Conservation (phyloP, 2,888 invertebrate genomes). For the Chrysolina haemoptera region DNA sequence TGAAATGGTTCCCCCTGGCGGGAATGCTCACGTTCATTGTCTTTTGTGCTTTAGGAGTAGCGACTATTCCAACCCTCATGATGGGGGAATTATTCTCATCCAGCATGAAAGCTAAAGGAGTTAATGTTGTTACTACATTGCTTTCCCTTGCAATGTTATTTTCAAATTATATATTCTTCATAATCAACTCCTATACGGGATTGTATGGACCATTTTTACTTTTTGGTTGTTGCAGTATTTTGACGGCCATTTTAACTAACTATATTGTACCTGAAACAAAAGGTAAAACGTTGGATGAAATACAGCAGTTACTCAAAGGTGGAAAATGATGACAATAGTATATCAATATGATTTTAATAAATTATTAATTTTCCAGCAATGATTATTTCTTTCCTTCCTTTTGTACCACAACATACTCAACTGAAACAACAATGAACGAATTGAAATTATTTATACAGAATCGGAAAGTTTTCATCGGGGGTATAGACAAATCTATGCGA, state of each 20-base stretch:
- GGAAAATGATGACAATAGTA: too few species aligned
- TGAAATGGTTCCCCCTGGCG: conserved; percentile 61
- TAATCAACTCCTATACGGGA: conserved; percentile 58
- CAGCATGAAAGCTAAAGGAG: conserved; percentile 61
- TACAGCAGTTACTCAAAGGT: conserved; percentile 58
- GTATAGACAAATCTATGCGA: too few species aligned
- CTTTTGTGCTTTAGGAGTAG: conserved; percentile 57
- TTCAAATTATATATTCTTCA: conserved; percentile 61
- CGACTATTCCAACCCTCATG: conserved; percentile 60
- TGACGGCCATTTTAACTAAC: conserved; percentile 56
- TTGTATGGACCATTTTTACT: conserved; percentile 62
- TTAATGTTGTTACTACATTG: conserved; percentile 56
- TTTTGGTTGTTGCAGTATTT: conserved; percentile 57
- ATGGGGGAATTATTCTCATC: conserved; percentile 61
- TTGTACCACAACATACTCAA: too few species aligned
- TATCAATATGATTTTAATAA: neutral
- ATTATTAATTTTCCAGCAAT: neutral
- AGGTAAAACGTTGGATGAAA: conserved; percentile 65
- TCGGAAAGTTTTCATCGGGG: too few species aligned
- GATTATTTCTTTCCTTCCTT: too few species aligned
- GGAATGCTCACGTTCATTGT: conserved; percentile 60
- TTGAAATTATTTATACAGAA: too few species aligned
- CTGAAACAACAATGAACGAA: too few species aligned
- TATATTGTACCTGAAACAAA: conserved; percentile 65
- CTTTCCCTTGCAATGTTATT: conserved; percentile 54